Base-by-base conservation (phyloP, 2,113 vertebrate genomes). In the Plestiodon gilberti region DNA sequence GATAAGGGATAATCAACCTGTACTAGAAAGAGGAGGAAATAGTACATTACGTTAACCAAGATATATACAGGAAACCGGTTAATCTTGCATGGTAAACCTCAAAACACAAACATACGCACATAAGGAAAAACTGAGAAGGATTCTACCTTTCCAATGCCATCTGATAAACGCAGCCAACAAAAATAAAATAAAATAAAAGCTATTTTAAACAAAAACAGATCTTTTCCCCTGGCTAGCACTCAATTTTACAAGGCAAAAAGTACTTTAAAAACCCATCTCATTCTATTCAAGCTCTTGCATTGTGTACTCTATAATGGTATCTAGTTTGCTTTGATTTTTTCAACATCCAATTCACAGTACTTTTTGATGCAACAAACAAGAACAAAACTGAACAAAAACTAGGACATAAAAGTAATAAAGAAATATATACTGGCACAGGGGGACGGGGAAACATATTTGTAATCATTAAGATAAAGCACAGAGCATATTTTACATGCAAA, bases 41-140 rank as follows among this genome's bases (percentile, higher is more conserved):
- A 48, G 43, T 48, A 48, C 8, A 8, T n/a, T n/a, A n/a, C n/a
- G n/a, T n/a, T n/a, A n/a, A n/a, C n/a, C 2, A 85, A 84, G 8
- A 73, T 57, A 25, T 82, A 59, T 83, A 65, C 88, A 23, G 62
- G 33, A 89, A 35, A 93, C 69, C 85, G 89, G 79, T 91, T 91
- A 91, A 88, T 92, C 85, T 87, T 92, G 86, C 86, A 83, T 78
- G 0, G 78, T 59, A 85, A n/a, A 28, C 64, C 65, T 75, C 8
- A 18, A 28, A 30, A 64, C 67, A 61, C 70, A 77, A 0, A 0
- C 43, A 57, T 15, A 57, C 13, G 82, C 1, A 1, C 13, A 75
- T 0, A 1, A 33, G 25, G 86, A 87, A 23, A 83, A 85, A 33
- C 59, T 48, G 43, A 33, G 1, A 10, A 65, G n/a, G 55, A 78